phyloP scores from a whole-genome alignment of 1,140 invertebrate genomes.

The Oreohelix idahoensis region DNA sequence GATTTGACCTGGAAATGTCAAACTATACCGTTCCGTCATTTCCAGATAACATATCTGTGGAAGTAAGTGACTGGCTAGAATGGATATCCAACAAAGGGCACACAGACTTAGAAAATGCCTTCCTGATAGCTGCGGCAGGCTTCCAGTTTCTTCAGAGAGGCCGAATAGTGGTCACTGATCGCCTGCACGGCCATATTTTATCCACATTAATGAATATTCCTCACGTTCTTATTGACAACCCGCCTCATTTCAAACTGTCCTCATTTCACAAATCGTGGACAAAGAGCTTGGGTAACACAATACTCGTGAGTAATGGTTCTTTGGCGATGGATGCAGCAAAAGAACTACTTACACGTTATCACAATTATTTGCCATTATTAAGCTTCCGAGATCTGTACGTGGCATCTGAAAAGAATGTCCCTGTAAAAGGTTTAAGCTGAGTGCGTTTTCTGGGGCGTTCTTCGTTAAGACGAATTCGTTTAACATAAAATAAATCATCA shows the following conservation, averaged over 20 bases:
- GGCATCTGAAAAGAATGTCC: not conserved
- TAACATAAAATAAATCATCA: too few relatives aligned
- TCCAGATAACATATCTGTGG: slow-evolving; percentile 31
- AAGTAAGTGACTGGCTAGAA: slow-evolving; percentile 36
- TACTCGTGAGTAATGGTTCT: slow-evolving; percentile 19
- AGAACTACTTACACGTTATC: slow-evolving; percentile 37
- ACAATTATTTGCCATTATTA: slow-evolving; percentile 17
- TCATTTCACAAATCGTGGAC: slow-evolving; percentile 52
- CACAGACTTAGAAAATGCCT: slow-evolving; percentile 36
- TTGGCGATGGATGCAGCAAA: slow-evolving; percentile 30
- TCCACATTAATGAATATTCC: slow-evolving; percentile 50
- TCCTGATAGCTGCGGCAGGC: slow-evolving; percentile 37
- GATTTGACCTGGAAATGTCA: slow-evolving; percentile 36
- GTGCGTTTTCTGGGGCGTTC: too few relatives aligned
- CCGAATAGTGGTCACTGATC: slow-evolving; percentile 53
- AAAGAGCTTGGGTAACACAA: slow-evolving; percentile 34
- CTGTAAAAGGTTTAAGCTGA: too few relatives aligned
- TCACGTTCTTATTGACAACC: slow-evolving; percentile 52
- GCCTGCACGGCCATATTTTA: slow-evolving; percentile 55
- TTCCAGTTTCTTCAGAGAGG: slow-evolving; percentile 47
- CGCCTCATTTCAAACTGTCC: slow-evolving; percentile 45
- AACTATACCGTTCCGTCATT: slow-evolving; percentile 21
- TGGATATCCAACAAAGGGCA: slow-evolving; percentile 11
- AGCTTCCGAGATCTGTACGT: slow-evolving; percentile 15
- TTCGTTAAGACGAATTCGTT: too few relatives aligned